Evolutionary conservation across 1,140 invertebrate genomes (phyloP).

Genomic region (Aphelenchoides fujianensis): DNA sequence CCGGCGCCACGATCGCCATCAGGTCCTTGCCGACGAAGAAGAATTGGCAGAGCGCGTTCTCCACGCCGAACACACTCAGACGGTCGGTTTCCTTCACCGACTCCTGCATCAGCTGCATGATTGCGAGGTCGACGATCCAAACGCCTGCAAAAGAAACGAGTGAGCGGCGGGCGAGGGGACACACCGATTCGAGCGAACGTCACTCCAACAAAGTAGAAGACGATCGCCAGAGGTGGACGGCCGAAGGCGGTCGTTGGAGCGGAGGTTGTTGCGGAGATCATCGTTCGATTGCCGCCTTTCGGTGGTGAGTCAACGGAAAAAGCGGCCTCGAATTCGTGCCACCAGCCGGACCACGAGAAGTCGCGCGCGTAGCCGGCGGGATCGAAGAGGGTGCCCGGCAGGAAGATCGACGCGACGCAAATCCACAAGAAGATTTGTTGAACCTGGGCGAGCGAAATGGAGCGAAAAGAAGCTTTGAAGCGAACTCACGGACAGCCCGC

Average conservation of each 20-base stretch:
- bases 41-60: conserved; percentile 35
- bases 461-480: not conserved
- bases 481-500: conserved; percentile 20
- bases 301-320: not conserved
- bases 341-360: not conserved
- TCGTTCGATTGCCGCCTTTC: not conserved
- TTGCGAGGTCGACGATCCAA: conserved; percentile 46
- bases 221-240: not conserved
- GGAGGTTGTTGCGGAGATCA: too few species aligned
- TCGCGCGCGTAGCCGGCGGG: not conserved
- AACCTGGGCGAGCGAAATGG: conserved; percentile 26
- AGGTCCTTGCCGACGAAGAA: conserved; percentile 45
- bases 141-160: conserved; percentile 35
- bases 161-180: not conserved
- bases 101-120: conserved; percentile 50
- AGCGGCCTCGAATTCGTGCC: conserved; percentile 6
- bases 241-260: too few species aligned
- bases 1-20: conserved; percentile 45
- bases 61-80: conserved; percentile 31
- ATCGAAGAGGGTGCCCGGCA: conserved; percentile 15
- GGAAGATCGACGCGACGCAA: conserved; percentile 27
- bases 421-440: conserved; percentile 6
- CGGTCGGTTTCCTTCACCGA: conserved; percentile 34
- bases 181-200: conserved; percentile 22
- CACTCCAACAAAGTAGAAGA: conserved; percentile 29